Evolutionary conservation across 2,113 vertebrate genomes (phyloP), one percentile per base, ranked within the genome.

Genomic region (Manacus vitellinus): DNA sequence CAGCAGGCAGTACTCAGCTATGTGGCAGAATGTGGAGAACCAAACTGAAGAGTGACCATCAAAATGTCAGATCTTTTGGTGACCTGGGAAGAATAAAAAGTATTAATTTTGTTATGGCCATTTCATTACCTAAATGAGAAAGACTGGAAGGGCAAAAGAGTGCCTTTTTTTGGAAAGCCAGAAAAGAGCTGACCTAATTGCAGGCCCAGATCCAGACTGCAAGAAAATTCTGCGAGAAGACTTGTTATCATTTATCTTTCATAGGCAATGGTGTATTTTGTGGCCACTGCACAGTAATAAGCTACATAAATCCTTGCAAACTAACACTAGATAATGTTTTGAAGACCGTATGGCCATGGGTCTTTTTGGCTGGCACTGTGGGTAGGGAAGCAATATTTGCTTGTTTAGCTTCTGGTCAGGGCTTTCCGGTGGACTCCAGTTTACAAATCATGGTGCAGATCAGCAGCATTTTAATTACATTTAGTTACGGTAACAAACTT

Each of bases 381-480:
- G 61, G 14, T 54, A 79, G 54, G 49, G 62, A 20, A 65, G 28
- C 10, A 27, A 49, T 81, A 15, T 37, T 16, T 47, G 13, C 15
- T 78, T 52, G 10, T 54, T 37, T 88, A 54, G 54, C 65, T 88
- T 20, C 58, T 81, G 39, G 66, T 44, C 44, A 46, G 19, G 51
- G 55, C 30, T 86, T 89, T 91, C 87, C 46, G 37, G 54, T 56
- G 55, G 91, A 62, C 68, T 95, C 59, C 89, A 79, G 68, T 62
- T 84, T 87, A 59, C 35, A 87, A 76, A 73, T 66, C 41, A 28
- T 21, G 15, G 56, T 43, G 39, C 44, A 89, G 66, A 88, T 76
- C 80, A 95, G 67, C 44, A 65, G 39, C 74, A 80, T 83, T 75
- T 46, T 94, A 91, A 73, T 59, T 95, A 65, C 72, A 67, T 85